Conservation (phyloP, 1,140 invertebrate genomes). For the Drosophila kepulauana region DNA sequence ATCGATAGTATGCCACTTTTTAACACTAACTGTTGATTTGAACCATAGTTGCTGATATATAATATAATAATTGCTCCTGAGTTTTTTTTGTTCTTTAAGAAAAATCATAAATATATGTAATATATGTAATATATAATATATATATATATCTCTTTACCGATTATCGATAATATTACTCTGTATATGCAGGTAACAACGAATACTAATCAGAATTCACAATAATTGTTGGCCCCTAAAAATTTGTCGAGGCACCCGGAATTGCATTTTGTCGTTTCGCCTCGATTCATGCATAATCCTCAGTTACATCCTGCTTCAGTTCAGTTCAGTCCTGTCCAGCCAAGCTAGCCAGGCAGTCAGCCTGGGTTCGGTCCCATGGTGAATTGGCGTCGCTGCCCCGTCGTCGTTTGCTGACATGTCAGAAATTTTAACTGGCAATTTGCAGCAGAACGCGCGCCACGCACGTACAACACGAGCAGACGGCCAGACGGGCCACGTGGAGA, state of each 20-base stretch:
- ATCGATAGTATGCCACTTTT: too few relatives aligned
- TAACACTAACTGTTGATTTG: too few relatives aligned
- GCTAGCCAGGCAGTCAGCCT: not conserved
- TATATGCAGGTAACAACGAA: too few relatives aligned
- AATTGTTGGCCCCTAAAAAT: not conserved
- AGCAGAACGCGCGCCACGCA: conserved; percentile 64
- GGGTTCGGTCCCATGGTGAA: conserved; percentile 3
- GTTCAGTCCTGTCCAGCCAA: not conserved
- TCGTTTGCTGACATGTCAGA: conserved; percentile 78
- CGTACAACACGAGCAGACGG: conserved; percentile 47
- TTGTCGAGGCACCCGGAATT: not conserved
- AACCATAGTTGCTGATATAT: too few relatives aligned
- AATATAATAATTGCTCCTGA: too few relatives aligned
- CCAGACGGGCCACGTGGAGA: conserved; percentile 35
- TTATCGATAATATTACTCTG: not conserved
- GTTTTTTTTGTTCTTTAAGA: too few relatives aligned
- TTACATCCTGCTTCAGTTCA: conserved; percentile 3
- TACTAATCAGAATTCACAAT: not conserved
- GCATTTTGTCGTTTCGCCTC: conserved; percentile 3
- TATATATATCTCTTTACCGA: not conserved
- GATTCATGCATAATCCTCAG: conserved; percentile 19
- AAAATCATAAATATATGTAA: too few relatives aligned
- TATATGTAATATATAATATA: too few relatives aligned
- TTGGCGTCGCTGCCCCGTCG: conserved; percentile 43
- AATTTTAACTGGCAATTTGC: conserved; percentile 81